Conservation (phyloP, 2,113 vertebrate genomes). For the Fulmarus glacialis region DNA sequence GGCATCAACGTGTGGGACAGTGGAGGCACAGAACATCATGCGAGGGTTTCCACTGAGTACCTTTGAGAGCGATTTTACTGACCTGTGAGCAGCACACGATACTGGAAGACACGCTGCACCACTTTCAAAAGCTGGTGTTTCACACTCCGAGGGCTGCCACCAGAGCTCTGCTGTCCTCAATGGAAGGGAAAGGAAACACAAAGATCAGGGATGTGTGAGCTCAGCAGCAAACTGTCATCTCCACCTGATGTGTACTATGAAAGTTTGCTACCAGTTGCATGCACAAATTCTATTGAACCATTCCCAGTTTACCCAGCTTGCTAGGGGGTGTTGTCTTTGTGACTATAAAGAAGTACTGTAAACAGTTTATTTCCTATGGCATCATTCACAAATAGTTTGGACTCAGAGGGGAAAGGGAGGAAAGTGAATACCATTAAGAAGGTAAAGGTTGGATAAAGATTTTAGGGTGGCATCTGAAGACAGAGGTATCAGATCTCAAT, state of each 20-base stretch:
- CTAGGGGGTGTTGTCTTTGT: not conserved
- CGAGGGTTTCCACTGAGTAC: not conserved
- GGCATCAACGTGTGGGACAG: not conserved
- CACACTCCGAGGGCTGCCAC: constrained; percentile 73
- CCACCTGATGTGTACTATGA: not conserved
- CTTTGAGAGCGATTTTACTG: constrained; percentile 31
- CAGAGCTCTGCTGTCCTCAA: constrained; percentile 77
- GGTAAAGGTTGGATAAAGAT: not conserved
- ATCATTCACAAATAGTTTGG: not conserved
- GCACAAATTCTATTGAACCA: not conserved
- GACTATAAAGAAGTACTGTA: not conserved
- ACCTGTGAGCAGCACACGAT: constrained; percentile 94
- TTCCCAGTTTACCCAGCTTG: not conserved
- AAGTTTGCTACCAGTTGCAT: not conserved
- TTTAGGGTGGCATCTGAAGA: not conserved
- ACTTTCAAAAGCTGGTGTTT: constrained; percentile 90
- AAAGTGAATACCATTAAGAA: not conserved
- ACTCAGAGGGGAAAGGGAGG: not conserved
- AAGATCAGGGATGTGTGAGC: not conserved
- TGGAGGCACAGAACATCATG: not conserved
- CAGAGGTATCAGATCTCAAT: not conserved
- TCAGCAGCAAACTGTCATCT: not conserved
- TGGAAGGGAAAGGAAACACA: not conserved
- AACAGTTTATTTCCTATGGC: not conserved
- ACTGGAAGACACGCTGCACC: constrained; percentile 90